Percentiles rank a stretch among this genome's conserved stretches.
Conservation (phyloP, 2,113 vertebrate species). For the Heterotis niloticus region DNA sequence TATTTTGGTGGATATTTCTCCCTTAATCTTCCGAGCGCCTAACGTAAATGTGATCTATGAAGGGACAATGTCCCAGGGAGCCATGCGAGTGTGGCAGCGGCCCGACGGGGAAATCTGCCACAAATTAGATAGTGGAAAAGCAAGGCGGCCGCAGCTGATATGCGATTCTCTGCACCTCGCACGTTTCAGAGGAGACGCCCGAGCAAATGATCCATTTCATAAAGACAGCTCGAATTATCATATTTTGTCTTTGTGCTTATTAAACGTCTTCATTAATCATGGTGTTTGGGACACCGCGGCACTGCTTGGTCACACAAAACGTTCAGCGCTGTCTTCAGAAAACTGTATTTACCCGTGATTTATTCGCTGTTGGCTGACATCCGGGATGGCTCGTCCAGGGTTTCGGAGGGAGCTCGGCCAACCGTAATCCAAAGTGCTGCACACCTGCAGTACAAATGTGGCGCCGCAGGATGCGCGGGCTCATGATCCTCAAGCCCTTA, state of each 20-base stretch:
- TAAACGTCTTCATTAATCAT: conserved; percentile 19
- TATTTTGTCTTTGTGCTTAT: conserved; percentile 23
- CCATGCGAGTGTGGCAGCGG: neutral
- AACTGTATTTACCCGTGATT: neutral
- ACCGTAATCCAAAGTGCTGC: no score
- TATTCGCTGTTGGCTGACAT: neutral
- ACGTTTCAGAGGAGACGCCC: neutral
- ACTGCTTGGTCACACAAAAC: neutral
- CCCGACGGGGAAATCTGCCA: neutral
- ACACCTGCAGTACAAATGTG: no score
- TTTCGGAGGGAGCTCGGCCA: no score
- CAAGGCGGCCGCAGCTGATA: neutral
- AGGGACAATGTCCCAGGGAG: neutral
- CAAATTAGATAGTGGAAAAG: conserved; percentile 1
- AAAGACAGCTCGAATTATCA: neutral
- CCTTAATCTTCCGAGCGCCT: neutral
- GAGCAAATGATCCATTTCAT: conserved; percentile 7
- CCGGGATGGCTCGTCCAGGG: no score
- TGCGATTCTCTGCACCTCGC: conserved; percentile 11
- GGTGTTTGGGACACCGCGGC: neutral
- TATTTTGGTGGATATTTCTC: neutral
- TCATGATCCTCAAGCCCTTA: no score
- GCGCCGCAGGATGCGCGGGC: no score
- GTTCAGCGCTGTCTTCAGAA: neutral
- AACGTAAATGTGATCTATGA: conserved; percentile 24